These are phyloP conservation scores for Cynopterus sphinx DNA, from an alignment of 2,797 vertebrate genomes.

Conservation along the genomic window DNA sequence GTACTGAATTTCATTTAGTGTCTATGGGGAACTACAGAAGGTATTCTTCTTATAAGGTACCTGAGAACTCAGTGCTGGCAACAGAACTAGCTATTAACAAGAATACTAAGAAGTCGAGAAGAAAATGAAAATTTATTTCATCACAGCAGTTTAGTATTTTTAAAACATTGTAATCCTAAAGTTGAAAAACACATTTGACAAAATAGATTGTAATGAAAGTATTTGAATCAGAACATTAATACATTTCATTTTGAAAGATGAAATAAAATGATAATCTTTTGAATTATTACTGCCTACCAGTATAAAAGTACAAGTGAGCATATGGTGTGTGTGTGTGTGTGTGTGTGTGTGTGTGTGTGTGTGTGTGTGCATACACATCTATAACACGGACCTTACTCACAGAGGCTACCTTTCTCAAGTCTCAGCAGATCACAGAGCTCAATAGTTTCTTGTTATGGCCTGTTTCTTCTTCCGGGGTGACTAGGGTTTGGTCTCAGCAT, in stretches of 20 bases:
- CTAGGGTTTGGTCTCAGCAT: not conserved
- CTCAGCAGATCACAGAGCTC: not conserved
- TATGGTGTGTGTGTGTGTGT: not conserved
- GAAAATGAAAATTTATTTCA: not conserved
- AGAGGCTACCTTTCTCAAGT: not conserved
- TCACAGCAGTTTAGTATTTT: not conserved
- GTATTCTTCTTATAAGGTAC: constrained; percentile 29
- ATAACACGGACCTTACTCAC: not conserved
- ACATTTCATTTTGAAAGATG: not conserved
- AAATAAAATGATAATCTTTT: not conserved
- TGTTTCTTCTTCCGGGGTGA: not conserved
- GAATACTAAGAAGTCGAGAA: not conserved
- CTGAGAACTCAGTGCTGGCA: not conserved
- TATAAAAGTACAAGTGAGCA: not conserved
- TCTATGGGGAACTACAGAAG: not conserved
- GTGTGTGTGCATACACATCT: not conserved
- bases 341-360: too few species aligned
- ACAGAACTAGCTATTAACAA: not conserved
- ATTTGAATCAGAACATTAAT: not conserved
- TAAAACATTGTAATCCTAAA: not conserved
- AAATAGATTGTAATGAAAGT: not conserved
- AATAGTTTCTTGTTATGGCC: not conserved
- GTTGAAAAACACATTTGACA: not conserved
- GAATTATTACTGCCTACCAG: not conserved
- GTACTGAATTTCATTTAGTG: constrained; percentile 51